These are phyloP conservation scores for Tolypeutes matacus DNA, from an alignment of 2,797 vertebrate genomes.

Conservation along the genomic window DNA sequence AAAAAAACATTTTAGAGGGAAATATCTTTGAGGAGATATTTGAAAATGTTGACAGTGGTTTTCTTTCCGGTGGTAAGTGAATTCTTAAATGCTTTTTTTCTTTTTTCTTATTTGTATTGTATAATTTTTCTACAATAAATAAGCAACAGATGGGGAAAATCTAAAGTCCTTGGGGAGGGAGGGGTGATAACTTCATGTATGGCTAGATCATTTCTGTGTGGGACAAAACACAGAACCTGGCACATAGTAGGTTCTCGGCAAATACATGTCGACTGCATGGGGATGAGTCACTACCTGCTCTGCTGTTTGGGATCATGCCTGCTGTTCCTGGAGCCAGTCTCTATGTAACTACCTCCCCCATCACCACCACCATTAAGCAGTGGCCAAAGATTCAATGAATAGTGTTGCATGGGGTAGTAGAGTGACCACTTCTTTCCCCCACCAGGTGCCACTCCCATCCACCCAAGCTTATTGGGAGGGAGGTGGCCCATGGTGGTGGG, in stretches of 20 bases:
- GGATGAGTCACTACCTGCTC: neutral
- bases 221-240: neutral
- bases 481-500: neutral
- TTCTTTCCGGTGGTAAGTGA: conserved; percentile 67
- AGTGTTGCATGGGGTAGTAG: neutral
- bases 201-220: conserved; percentile 36
- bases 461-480: neutral
- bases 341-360: neutral
- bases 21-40: conserved; percentile 57
- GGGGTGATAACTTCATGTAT: neutral
- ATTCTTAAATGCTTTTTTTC: conserved; percentile 57
- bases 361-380: neutral
- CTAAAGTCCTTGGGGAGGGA: neutral
- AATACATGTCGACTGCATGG: neutral
- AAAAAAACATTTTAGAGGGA: conserved; percentile 65
- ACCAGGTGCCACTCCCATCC: neutral
- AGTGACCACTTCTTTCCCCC: neutral
- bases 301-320: neutral
- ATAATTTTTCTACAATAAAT: conserved; percentile 64
- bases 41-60: conserved; percentile 60
- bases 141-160: conserved; percentile 29
- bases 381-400: neutral
- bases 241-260: neutral
- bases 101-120: conserved; percentile 56
- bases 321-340: neutral